Percentiles rank a stretch among this genome's conserved stretches.
These are phyloP conservation scores for Uropsilus gracilis DNA, from an alignment of 2,113 vertebrate species.

Conservation along the genomic window DNA sequence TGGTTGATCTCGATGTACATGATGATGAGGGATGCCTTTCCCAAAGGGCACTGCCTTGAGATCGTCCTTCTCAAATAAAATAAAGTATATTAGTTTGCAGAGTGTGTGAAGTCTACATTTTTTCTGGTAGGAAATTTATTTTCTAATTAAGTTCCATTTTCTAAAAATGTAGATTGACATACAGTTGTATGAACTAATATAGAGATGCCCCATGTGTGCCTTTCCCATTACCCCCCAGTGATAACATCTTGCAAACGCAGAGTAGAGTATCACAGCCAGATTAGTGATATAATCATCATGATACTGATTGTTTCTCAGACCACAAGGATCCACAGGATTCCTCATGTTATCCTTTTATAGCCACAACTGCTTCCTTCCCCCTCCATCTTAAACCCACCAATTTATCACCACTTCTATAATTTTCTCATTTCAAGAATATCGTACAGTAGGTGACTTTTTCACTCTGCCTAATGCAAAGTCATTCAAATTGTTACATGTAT, in stretches of 20 bases:
- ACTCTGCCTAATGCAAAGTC: neutral
- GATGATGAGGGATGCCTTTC: conserved; percentile 89
- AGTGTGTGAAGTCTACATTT: conserved; percentile 47
- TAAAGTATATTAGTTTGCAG: conserved; percentile 89
- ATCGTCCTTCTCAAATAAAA: conserved; percentile 98
- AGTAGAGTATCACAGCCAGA: neutral
- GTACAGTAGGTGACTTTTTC: neutral
- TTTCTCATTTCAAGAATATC: neutral
- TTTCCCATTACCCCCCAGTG: neutral
- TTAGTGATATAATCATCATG: neutral
- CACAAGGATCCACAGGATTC: neutral
- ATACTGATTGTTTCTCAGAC: neutral
- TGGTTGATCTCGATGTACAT: conserved; percentile 94
- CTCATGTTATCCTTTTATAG: neutral
- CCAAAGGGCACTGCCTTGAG: conserved; percentile 89
- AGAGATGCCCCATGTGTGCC: neutral
- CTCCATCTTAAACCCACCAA: neutral
- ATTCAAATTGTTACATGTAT: neutral
- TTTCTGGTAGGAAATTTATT: conserved; percentile 48
- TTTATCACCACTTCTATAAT: neutral
- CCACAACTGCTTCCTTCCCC: neutral
- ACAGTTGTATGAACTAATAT: neutral
- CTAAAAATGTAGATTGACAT: neutral
- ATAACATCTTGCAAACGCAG: neutral
- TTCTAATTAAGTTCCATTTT: conserved; percentile 1